Evolutionary conservation across 2,113 vertebrate genomes (phyloP).

Genomic region (Elaphurus davidianus): DNA sequence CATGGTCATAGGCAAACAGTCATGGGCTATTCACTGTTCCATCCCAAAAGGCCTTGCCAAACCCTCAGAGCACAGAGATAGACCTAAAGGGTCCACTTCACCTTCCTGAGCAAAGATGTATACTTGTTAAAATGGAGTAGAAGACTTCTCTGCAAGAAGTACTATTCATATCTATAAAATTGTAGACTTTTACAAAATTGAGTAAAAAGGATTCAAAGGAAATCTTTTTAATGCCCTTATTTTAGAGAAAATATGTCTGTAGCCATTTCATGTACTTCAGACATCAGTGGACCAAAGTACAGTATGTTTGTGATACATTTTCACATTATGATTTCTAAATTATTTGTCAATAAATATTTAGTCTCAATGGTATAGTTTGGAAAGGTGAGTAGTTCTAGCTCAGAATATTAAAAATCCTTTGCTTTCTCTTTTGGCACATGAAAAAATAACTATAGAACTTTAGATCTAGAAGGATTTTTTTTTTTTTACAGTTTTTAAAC

Average conservation of each 20-base stretch:
- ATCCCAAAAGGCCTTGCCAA: background rate
- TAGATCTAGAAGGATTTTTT: background rate
- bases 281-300: background rate
- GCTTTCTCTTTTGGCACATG: background rate
- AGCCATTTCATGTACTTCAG: background rate
- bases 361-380: background rate
- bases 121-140: background rate
- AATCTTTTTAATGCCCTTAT: background rate
- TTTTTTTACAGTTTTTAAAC: background rate
- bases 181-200: background rate
- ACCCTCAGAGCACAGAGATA: background rate
- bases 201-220: background rate
- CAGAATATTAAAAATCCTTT: background rate
- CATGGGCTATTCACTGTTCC: background rate
- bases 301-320: background rate
- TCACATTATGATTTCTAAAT: background rate
- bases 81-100: background rate
- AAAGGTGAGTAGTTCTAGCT: background rate
- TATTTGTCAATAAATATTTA: background rate
- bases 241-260: background rate
- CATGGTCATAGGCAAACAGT: background rate
- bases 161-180: background rate
- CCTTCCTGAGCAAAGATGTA: background rate
- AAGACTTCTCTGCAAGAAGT: background rate
- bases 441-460: background rate